phyloP scores from a whole-genome alignment of 2,113 vertebrate genomes.

The Labeo catla region DNA sequence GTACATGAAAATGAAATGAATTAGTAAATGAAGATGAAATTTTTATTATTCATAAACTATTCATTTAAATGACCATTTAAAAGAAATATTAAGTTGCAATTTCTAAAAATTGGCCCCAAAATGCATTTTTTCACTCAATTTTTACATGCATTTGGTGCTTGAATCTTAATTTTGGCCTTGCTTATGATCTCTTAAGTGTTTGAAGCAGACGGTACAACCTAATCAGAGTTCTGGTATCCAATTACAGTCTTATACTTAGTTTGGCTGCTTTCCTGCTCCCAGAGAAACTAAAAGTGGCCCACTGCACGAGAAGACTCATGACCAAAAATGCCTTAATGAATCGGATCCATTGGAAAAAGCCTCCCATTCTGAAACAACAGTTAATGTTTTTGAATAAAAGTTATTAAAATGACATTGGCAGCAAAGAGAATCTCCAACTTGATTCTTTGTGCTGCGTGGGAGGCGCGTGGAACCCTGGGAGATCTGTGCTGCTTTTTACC shows the following conservation, averaged over 20 bases:
- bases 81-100: too few species aligned
- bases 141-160: too few species aligned
- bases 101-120: too few species aligned
- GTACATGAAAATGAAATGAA: too few species aligned
- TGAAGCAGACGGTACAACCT: background rate
- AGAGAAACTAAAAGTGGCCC: background rate
- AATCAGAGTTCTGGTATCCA: background rate
- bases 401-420: background rate
- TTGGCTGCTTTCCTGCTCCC: background rate
- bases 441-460: conserved; percentile 7
- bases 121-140: too few species aligned
- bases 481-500: conserved; percentile 18
- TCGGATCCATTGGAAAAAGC: background rate
- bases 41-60: too few species aligned
- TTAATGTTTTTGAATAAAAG: background rate
- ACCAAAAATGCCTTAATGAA: background rate
- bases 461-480: background rate
- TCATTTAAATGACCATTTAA: too few species aligned
- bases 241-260: background rate
- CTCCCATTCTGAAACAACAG: background rate
- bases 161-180: too few species aligned
- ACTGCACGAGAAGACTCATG: background rate
- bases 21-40: too few species aligned
- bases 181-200: background rate
- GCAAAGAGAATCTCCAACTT: background rate